A percentile compares a stretch with the other conserved stretches of the same genome.
Conservation (phyloP, 2,797 vertebrate genomes). For the Myotis vivesi region DNA sequence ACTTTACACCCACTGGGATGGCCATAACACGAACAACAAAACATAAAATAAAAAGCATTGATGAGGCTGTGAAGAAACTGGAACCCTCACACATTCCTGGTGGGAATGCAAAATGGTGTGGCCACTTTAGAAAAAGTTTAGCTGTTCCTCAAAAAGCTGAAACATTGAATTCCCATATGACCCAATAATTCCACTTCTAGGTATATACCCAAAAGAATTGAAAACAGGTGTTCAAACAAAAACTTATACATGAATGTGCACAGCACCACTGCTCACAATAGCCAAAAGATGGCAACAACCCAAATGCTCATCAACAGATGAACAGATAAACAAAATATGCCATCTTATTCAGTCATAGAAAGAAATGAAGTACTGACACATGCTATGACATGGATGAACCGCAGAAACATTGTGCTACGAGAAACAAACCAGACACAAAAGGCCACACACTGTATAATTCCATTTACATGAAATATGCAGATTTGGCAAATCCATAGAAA, state of each 20-base stretch:
- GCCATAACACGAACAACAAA: not conserved
- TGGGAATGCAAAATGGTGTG: conserved; percentile 22
- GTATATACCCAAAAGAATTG: conserved; percentile 62
- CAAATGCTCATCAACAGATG: conserved; percentile 64
- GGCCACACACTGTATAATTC: conserved; percentile 49
- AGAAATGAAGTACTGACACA: conserved; percentile 48
- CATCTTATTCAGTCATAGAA: conserved; percentile 50
- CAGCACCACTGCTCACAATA: conserved; percentile 23
- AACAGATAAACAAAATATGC: conserved; percentile 62
- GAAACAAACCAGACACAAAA: conserved; percentile 66
- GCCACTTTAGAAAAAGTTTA: conserved; percentile 55
- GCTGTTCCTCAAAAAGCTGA: conserved; percentile 49
- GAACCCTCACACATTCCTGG: not conserved
- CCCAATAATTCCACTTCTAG: conserved; percentile 60
- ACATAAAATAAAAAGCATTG: not conserved
- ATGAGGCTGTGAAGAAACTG: conserved; percentile 23
- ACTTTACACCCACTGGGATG: not conserved
- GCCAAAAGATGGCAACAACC: conserved; percentile 51
- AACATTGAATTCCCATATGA: conserved; percentile 54
- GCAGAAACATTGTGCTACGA: conserved; percentile 55
- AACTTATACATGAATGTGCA: conserved; percentile 18
- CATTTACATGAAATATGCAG: conserved; percentile 57
- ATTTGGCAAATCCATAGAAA: conserved; percentile 65
- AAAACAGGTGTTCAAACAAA: conserved; percentile 66
- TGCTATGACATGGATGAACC: conserved; percentile 53